Base-by-base conservation (phyloP, 2,797 vertebrate species). In the Molothrus ater region DNA sequence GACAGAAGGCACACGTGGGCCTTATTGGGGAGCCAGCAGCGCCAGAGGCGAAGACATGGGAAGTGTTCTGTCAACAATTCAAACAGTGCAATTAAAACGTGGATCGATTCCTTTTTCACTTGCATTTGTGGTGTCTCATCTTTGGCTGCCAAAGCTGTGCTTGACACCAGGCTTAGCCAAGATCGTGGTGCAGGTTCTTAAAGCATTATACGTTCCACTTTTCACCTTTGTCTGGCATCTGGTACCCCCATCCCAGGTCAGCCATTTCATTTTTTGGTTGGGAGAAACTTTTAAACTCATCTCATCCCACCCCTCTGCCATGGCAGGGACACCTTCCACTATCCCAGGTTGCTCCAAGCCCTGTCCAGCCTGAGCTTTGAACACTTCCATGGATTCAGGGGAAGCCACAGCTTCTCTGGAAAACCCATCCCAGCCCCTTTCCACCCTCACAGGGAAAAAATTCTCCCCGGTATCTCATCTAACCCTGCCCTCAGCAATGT, bases 21-120 rank as follows among this genome's bases (percentile, higher is more conserved):
- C 95, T 96, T 96, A 97, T 95, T 94, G 0, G 65, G 65, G 80
- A 92, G 73, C 93, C 89, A 79, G 0, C 85, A 72, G 53, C 6
- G 11, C 83, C 3, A 5, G 32, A 92, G 96, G 93, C 11, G 79
- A 93, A 65, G 92, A 86, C 79, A 38, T 1, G 75, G 93, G 90
- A 95, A 95, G 76, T 71, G 8, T 75, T 85, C 90, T 95, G 95
- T 95, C 95, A 94, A 81, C 85, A 88, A 8, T 64, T 68, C 31
- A 22, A 94, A 73, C 78, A 45, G 25, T 1, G 64, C 92, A 31
- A 69, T 88, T 74, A 60, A 86, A 95, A 86, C 5, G 5, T 8
- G 3, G 32, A 59, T 95, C 4, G 25, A 87, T 95, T 73, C 74
- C 60, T 66, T 57, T 53, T 45, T 10, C 92, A 65, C 90, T 92